Evolutionary conservation across 92 coral and sea anemone species (phyloP).

Genomic region (Palythoa heliodiscus): DNA sequence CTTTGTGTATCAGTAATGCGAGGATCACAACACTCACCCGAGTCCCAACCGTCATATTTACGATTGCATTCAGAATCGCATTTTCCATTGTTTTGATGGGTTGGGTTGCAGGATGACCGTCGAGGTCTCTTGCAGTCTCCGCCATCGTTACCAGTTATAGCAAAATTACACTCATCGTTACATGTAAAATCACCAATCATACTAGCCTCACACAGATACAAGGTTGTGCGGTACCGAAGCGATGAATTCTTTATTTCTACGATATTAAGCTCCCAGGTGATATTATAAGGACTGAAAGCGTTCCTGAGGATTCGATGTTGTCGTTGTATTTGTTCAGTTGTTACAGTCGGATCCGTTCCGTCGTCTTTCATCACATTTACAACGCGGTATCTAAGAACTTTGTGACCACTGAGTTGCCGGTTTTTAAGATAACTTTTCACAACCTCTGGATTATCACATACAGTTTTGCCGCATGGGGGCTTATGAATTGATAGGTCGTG

Average conservation of each 20-base stretch:
- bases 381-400: conserved; percentile 74
- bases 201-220: conserved; percentile 72
- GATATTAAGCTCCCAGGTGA: conserved; percentile 72
- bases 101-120: conserved; percentile 75
- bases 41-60: conserved; percentile 75
- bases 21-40: conserved; percentile 89
- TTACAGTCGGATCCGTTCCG: conserved; percentile 87
- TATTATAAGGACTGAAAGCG: conserved; percentile 75
- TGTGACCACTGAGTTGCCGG: conserved; percentile 65
- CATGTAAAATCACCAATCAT: conserved; percentile 79
- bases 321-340: conserved; percentile 55
- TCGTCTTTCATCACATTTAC: conserved; percentile 84
- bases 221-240: conserved; percentile 71
- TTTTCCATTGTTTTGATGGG: conserved; percentile 76
- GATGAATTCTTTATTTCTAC: conserved; percentile 72
- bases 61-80: conserved; percentile 94
- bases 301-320: conserved; percentile 62
- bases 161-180: conserved; percentile 61
- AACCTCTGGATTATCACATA: conserved; percentile 97
- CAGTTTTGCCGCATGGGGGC: conserved; percentile 95
- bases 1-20: conserved; percentile 56
- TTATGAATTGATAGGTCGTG: conserved; percentile 84
- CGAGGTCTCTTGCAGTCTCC: conserved; percentile 84
- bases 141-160: conserved; percentile 88
- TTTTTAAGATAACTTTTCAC: conserved; percentile 85